Evolutionary conservation across 2,888 invertebrate genomes (phyloP).

Genomic region (Drosophila recens): DNA sequence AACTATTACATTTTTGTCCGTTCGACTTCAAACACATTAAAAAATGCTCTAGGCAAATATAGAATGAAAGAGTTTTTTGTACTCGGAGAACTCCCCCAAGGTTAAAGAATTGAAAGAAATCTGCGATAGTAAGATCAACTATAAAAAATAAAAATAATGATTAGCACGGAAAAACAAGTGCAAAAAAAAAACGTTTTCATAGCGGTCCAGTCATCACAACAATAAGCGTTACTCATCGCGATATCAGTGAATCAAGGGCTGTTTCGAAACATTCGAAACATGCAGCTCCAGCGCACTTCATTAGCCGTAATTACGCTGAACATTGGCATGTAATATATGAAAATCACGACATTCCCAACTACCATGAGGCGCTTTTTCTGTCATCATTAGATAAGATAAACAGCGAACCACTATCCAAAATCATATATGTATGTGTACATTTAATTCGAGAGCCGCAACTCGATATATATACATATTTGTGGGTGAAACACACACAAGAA

Average conservation of each 20-base stretch:
- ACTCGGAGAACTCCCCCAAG: not conserved
- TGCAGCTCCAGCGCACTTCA: conserved; percentile 46
- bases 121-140: not conserved
- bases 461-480: conserved; percentile 8
- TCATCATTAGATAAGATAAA: conserved; percentile 64
- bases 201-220: conserved; percentile 26
- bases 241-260: conserved; percentile 8
- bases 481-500: not conserved
- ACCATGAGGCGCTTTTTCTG: conserved; percentile 32
- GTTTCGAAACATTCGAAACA: conserved; percentile 34
- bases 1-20: not conserved
- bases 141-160: not conserved
- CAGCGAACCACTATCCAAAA: conserved; percentile 16
- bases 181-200: not conserved
- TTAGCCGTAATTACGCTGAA: conserved; percentile 57
- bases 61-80: not conserved
- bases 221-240: conserved; percentile 56
- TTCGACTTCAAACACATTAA: not conserved
- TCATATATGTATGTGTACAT: not conserved
- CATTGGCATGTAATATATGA: conserved; percentile 47
- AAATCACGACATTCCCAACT: conserved; percentile 34
- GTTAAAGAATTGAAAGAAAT: not conserved
- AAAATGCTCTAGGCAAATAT: not conserved
- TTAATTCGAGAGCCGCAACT: conserved; percentile 12
- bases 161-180: not conserved